Percentiles rank a stretch among this genome's conserved stretches.
phyloP scores from a whole-genome alignment of 2,797 vertebrate species.

The Halcyon chelicuti region DNA sequence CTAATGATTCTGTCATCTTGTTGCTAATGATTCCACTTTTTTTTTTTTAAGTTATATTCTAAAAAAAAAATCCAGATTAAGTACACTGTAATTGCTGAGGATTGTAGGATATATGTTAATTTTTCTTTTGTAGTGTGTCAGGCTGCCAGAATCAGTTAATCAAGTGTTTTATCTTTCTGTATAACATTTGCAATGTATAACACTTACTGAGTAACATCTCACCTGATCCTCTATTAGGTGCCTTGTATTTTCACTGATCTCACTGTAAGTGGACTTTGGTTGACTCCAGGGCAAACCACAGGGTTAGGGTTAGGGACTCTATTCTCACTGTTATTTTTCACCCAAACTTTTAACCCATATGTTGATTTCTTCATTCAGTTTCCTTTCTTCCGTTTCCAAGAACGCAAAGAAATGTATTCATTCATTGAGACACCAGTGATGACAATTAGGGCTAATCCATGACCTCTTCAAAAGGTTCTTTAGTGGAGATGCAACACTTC shows the following conservation, averaged over 20 bases:
- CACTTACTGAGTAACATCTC: background rate
- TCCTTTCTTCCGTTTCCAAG: background rate
- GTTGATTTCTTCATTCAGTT: background rate
- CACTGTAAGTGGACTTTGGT: background rate
- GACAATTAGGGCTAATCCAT: background rate
- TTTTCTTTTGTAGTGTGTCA: slow-evolving; percentile 23
- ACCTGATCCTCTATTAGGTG: background rate
- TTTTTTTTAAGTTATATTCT: slow-evolving; percentile 24
- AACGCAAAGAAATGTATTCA: background rate
- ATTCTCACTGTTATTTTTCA: background rate
- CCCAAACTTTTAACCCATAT: background rate
- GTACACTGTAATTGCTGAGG: slow-evolving; percentile 39
- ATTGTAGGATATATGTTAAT: slow-evolving; percentile 59
- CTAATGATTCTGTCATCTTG: background rate
- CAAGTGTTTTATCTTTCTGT: slow-evolving; percentile 1
- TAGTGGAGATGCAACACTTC: background rate
- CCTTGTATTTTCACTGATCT: background rate
- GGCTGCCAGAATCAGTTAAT: slow-evolving; percentile 46
- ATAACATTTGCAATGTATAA: background rate
- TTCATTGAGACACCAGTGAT: background rate
- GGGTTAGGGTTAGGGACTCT: background rate
- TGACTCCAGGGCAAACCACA: background rate
- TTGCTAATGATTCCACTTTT: background rate
- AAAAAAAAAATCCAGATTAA: background rate
- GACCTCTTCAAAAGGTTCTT: background rate